Evolutionary conservation across 1,140 invertebrate genomes (phyloP).

Genomic region (Lethocerus indicus): DNA sequence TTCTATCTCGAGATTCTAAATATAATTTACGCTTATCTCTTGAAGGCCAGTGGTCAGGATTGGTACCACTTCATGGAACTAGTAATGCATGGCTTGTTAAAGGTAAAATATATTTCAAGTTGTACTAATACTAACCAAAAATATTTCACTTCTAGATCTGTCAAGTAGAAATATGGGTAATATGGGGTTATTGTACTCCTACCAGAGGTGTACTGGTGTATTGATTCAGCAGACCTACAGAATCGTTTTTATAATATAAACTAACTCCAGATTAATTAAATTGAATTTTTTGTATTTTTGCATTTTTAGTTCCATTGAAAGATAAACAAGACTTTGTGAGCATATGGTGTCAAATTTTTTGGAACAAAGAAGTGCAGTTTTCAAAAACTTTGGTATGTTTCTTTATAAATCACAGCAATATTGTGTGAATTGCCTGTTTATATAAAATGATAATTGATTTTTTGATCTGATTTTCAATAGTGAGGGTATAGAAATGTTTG

Average conservation of each 20-base stretch:
- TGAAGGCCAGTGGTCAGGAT: slow-evolving; percentile 45
- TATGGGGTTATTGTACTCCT: too few relatives aligned
- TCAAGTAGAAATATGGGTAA: too few relatives aligned
- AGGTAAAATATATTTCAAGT: neutral
- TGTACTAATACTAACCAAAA: neutral
- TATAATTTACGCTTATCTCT: slow-evolving; percentile 11
- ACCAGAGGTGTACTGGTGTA: too few relatives aligned
- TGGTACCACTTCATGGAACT: slow-evolving; percentile 41
- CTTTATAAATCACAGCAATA: slow-evolving; percentile 1
- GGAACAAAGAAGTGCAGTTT: slow-evolving; percentile 31
- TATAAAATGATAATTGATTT: neutral
- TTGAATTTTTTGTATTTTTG: slow-evolving; percentile 3
- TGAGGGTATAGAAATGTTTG: slow-evolving; percentile 8
- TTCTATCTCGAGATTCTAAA: slow-evolving; percentile 10
- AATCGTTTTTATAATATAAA: too few relatives aligned
- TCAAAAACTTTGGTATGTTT: slow-evolving; percentile 29
- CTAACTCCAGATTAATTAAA: too few relatives aligned
- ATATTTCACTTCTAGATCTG: slow-evolving; percentile 12
- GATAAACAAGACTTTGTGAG: slow-evolving; percentile 44
- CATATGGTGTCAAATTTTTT: slow-evolving; percentile 51
- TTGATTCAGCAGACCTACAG: too few relatives aligned
- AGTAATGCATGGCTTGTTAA: slow-evolving; percentile 44
- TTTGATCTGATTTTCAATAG: neutral
- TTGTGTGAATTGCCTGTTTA: neutral
- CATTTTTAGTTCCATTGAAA: slow-evolving; percentile 38